Evolutionary conservation across 2,888 invertebrate genomes (phyloP).

Genomic region (Drosophila nr. perissopoda): DNA sequence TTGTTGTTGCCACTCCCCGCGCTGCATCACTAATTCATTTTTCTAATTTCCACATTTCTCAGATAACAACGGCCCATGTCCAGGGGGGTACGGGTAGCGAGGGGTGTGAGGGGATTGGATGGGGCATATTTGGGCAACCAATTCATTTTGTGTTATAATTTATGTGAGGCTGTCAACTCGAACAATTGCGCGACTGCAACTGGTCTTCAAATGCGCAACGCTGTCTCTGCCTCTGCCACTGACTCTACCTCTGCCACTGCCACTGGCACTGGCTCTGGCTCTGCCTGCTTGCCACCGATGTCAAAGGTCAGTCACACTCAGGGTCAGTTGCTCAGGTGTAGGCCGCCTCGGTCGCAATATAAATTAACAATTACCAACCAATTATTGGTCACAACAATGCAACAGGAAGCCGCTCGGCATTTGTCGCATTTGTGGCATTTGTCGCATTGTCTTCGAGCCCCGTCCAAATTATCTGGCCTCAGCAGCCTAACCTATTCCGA

Average conservation of each 20-base stretch:
- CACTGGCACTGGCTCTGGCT: background rate
- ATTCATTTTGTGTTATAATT: conserved; percentile 68
- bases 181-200: conserved; percentile 83
- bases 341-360: conserved; percentile 36
- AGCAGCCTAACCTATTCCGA: background rate
- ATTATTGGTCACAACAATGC: conserved; percentile 61
- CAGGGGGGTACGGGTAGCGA: background rate
- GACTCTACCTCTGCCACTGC: background rate
- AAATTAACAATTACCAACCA: conserved; percentile 77
- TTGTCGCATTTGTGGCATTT: conserved; percentile 15
- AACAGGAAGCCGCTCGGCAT: conserved; percentile 43
- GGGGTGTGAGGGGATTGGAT: background rate
- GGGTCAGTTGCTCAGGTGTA: conserved; percentile 44
- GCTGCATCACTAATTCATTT: conserved; percentile 71
- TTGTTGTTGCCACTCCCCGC: conserved; percentile 9
- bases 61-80: conserved; percentile 66
- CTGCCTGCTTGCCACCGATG: conserved; percentile 6
- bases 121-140: conserved; percentile 5
- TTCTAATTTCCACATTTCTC: conserved; percentile 75
- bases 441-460: conserved; percentile 8
- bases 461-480: background rate
- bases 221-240: conserved; percentile 1
- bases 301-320: conserved; percentile 76
- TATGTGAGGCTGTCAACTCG: conserved; percentile 79
- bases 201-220: conserved; percentile 73